Conservation (phyloP, 2,888 invertebrate genomes). For the Drosophila dives region DNA sequence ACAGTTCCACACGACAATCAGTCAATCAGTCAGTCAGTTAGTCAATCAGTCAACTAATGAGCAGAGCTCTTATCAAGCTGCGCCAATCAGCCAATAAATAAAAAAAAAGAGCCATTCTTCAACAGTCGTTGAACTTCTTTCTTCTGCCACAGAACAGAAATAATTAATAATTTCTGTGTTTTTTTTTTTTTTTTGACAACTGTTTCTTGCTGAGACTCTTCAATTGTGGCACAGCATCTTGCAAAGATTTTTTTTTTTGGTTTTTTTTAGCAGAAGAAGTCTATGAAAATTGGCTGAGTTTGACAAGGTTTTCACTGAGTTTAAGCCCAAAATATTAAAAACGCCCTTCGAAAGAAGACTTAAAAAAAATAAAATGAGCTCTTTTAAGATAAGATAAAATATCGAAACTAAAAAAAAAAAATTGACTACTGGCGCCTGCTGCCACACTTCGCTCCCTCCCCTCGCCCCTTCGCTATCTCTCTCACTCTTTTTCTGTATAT, state of each 20-base stretch:
- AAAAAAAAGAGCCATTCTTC: conserved; percentile 11
- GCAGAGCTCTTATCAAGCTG: conserved; percentile 48
- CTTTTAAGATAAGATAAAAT: conserved; percentile 68
- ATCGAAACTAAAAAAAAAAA: conserved; percentile 62
- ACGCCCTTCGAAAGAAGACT: background rate
- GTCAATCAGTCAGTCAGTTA: background rate
- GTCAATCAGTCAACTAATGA: conserved; percentile 38
- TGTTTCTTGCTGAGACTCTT: background rate
- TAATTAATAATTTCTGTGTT: background rate
- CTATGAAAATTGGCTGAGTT: conserved; percentile 52
- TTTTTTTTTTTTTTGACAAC: background rate
- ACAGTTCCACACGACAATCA: background rate
- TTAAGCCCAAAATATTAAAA: background rate
- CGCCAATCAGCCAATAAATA: conserved; percentile 47
- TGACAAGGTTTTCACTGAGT: conserved; percentile 20
- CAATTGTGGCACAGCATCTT: background rate
- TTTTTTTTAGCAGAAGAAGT: conserved; percentile 28
- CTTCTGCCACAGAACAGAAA: background rate
- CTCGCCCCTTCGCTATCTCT: no score
- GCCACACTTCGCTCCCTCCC: background rate
- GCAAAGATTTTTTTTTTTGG: background rate
- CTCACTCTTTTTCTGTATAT: background rate
- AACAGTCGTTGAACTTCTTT: conserved; percentile 58
- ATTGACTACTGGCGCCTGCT: conserved; percentile 16
- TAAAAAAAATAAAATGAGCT: conserved; percentile 7